Evolutionary conservation across 37 sponge, comb jelly and placozoan species (phyloP), one percentile per base, ranked within the genome.

Genomic region (Halisarca cf. caerulea): DNA sequence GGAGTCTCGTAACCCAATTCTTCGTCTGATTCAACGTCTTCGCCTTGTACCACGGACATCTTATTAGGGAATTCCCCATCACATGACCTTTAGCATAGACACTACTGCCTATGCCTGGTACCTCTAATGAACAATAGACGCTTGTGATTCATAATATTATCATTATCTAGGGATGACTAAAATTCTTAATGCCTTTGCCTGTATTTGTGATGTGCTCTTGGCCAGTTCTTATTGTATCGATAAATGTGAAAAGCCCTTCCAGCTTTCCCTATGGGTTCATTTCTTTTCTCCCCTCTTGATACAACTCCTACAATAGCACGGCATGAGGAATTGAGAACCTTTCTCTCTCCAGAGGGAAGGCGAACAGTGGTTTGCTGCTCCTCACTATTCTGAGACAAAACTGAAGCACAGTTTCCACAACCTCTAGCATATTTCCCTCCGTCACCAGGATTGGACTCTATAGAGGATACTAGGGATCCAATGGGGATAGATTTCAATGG

Each of bases 1-100:
- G 45, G 21, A 21, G 45, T 74, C 25, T 74, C 77, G 4, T 68
- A 68, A 1, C 35, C 69, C 51, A 88, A 85, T 59, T 92, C 92
- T 78, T 92, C 89, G 28, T 88, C 89, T 51, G 88, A 86, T 66
- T 92, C 92, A 21, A 60, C 79, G 58, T 92, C 92, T 69, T 92
- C 92, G 34, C 92, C 92, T 62, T 58, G 83, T 3, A 92, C 89
- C 8, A 88, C 36, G 23, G 92, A 81, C 89, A 83, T 85, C 0
- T 44, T 60, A 24, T n/a, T n/a, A n/a, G n/a, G n/a, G n/a, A n/a
- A n/a, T n/a, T n/a, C n/a, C n/a, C n/a, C n/a, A n/a, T n/a, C n/a
- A n/a, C n/a, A n/a, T n/a, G n/a, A n/a, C n/a, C n/a, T n/a, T n/a
- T n/a, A n/a, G n/a, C n/a, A n/a, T n/a, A n/a, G n/a, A n/a, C n/a